Evolutionary conservation across 2,113 vertebrate species (phyloP), one percentile per base, ranked within the genome.

Genomic region (Accipiter cooperii): DNA sequence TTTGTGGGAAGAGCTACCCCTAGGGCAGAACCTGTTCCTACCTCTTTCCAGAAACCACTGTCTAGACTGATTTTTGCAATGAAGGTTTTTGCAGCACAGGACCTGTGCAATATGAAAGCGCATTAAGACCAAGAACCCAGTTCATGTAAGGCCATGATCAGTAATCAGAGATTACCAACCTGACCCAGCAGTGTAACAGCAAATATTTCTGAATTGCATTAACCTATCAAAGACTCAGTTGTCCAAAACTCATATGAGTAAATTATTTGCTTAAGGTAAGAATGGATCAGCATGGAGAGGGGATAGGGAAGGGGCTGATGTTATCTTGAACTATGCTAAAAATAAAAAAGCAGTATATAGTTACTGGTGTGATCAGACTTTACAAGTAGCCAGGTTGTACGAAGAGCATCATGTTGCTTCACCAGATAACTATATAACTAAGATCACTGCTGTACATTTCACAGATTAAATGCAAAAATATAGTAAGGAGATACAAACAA

Each of bases 381-480:
- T 52, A 52, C 33, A 68, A 91, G 83, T 68, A 93, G 73, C 66
- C 13, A 9, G 21, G n/a, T 82, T 74, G 25, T 69, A 93, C 15
- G 49, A 65, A 64, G 8, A 77, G 3, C 80, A 64, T 88, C 71
- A 51, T 55, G 40, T n/a, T 77, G 9, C 86, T 91, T 94, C 71
- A 88, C 34, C 77, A 86, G 66, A 33, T 36, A 96, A 85, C 49
- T 94, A 44, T 85, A 87, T 92, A 93, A 55, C 64, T 92, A 87
- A 94, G 10, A 77, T 93, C 73, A 92, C 44, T 95, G 38, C 33
- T 54, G 71, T 28, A 52, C 73, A 69, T 93, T 60, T 94, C 86
- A 85, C 15, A 89, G 17, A 69, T 44, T 75, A 94, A 91, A 92
- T 71, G 86, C n/a, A 96, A 96, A 97, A 94, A 71, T 87, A 70